Evolutionary conservation across 2,113 vertebrate species (phyloP), one percentile per base, ranked within the genome.

Genomic region (Campylomormyrus tamandua): DNA sequence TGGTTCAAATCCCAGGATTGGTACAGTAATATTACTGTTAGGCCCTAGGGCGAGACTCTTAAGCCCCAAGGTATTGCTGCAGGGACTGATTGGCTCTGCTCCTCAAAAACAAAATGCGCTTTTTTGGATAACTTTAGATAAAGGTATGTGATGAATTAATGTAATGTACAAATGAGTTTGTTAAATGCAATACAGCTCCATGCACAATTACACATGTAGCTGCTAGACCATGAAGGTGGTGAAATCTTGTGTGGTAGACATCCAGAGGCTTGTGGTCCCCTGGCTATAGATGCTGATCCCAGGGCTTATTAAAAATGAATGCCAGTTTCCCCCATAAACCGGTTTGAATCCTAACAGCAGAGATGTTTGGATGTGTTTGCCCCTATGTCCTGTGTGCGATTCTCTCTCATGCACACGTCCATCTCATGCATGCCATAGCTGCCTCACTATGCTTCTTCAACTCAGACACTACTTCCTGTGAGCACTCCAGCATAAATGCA

Each of bases 381-480:
- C 24, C 10, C 62, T 3, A 3, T 48, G 39, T 24, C 5, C 62
- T 19, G 8, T 48, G 39, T 24, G 10, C 48, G 7, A n/a, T 80
- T 62, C 31, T 70, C 83, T 66, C 56, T 24, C 80, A 80, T 39
- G 49, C 50, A 85, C 89, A n/a, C 17, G 53, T 88, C 62, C 66
- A 2, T 21, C 15, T 46, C 24, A 4, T 24, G 11, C 49, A 21
- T 3, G 11, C 10, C 15, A 9, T 6, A 35, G 31, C 42, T 7
- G 39, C 45, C 27, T 49, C 66, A 15, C 21, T 48, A 9, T 46
- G 45, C 31, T n/a, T 48, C 21, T 49, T 87, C 3, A 52, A 15
- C 74, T n/a, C 27, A 31, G n/a, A 62, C 31, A 13, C 42, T 39
- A 87, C 70, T 87, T 70, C n/a, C 89, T 87, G 85, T 52, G 84